Base-by-base conservation (phyloP, 2,888 invertebrate species). In the Pycnomerus fuliginosus region DNA sequence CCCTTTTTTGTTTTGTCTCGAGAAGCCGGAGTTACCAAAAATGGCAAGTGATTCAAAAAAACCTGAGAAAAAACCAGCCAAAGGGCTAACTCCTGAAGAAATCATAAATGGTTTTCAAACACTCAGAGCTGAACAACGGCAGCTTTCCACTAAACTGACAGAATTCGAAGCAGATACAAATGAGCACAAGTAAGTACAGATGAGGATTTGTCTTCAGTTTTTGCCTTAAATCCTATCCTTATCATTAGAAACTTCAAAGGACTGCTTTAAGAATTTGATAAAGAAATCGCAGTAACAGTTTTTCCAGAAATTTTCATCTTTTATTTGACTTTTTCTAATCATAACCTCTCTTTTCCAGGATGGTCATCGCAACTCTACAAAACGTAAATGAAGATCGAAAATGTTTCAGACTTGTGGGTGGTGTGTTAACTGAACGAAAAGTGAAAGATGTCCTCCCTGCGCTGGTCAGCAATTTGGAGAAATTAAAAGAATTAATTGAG, bases 141-240 rank as follows among this genome's bases (percentile, higher is more conserved):
- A 82, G 60, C 75, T 94, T 60, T 89, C 90, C 16, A 84, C 83
- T 59, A 96, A 95, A 79, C 80, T 96, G 48, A 85, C 90, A 1
- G 95, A 97, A 75, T 76, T 97, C 61, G 94, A 96, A 77, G 83
- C 87, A 79, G 97, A 98, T 72, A 79, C 91, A 49, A 94, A 91
- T 70, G 97, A 98, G 75, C 96, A 97, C 78, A 95, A 90, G 96
- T 97, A 76, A 77, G 77, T 71, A 8, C 25, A 25, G 11, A 25
- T 25, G 11, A 4, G 25, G n/a, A n/a, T n/a, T 28, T 31, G 20
- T 14, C 10, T 39, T 3, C 8, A 5, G 5, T n/a, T 35, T 32
- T 15, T 5, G 20, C 20, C 20, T 20, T 20, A 20, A 20, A 20
- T 20, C 8, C n/a, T n/a, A n/a, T n/a, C n/a, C n/a, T n/a, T n/a